phyloP scores from a whole-genome alignment of 2,797 vertebrate genomes.

The Anableps anableps region DNA sequence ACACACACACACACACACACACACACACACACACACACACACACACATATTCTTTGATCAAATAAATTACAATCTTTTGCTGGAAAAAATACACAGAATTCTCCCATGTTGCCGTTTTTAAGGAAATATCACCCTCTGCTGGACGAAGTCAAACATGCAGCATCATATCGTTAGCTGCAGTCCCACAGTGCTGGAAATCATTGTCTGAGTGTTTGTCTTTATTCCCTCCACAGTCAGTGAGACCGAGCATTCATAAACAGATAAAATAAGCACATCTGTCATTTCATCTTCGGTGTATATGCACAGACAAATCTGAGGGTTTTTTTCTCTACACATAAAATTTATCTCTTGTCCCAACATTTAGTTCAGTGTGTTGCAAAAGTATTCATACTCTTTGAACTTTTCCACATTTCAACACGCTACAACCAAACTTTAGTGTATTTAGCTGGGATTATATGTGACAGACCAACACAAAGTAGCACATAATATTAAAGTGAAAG shows the following conservation, averaged over 20 bases:
- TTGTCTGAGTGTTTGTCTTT: slow-evolving; percentile 4
- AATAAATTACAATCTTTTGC: slow-evolving; percentile 75
- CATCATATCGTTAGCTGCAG: slow-evolving; percentile 6
- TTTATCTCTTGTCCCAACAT: slow-evolving; percentile 40
- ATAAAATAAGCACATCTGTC: slow-evolving; percentile 49
- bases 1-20: slow-evolving; percentile 22
- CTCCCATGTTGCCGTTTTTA: slow-evolving; percentile 42
- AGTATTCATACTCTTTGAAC: background rate
- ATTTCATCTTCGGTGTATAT: slow-evolving; percentile 16
- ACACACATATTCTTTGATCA: slow-evolving; percentile 24
- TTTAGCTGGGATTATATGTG: background rate
- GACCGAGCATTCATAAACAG: slow-evolving; percentile 23
- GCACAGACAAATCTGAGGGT: slow-evolving; percentile 15
- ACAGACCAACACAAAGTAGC: background rate
- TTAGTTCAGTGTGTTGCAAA: slow-evolving; percentile 20
- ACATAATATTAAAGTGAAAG: background rate
- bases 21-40: slow-evolving; percentile 31
- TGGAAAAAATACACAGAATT: slow-evolving; percentile 57
- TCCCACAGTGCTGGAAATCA: slow-evolving; percentile 32
- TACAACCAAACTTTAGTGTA: background rate
- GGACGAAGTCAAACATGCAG: slow-evolving; percentile 61
- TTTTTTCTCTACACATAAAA: slow-evolving; percentile 3
- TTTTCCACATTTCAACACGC: background rate
- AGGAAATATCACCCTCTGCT: slow-evolving; percentile 73
- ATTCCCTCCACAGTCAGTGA: slow-evolving; percentile 37